Percentiles rank a stretch among this genome's conserved stretches.
phyloP scores from a whole-genome alignment of 2,797 vertebrate genomes.

The Chloroceryle inda region DNA sequence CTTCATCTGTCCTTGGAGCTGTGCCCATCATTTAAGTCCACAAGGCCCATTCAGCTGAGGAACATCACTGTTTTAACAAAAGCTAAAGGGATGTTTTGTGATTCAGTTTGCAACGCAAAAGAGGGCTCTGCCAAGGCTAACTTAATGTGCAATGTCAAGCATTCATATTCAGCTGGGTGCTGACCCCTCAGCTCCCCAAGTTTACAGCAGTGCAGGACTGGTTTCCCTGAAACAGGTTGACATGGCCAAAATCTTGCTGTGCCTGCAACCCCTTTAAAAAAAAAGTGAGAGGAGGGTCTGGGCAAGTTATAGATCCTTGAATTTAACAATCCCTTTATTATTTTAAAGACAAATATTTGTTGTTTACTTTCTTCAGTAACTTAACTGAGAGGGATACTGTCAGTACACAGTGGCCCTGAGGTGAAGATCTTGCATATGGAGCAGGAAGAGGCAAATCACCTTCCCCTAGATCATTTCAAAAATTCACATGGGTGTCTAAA shows the following conservation, averaged over 20 bases:
- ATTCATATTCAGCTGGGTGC: not conserved
- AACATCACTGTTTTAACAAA: not conserved
- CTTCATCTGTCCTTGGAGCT: not conserved
- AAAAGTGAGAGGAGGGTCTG: not conserved
- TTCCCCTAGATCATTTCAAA: not conserved
- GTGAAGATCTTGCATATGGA: not conserved
- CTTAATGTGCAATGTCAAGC: rapidly evolving
- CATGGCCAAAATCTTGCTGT: not conserved
- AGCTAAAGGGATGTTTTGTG: not conserved
- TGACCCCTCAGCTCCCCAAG: not conserved
- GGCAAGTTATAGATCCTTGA: not conserved
- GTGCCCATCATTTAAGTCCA: not conserved
- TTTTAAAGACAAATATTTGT: not conserved
- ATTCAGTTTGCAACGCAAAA: not conserved
- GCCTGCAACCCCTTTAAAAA: not conserved
- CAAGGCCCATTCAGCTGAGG: not conserved
- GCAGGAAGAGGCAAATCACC: constrained; percentile 8
- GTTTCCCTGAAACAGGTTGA: not conserved
- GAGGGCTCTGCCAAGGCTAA: not conserved
- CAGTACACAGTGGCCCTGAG: not conserved
- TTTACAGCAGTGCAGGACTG: not conserved
- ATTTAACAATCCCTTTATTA: not conserved
- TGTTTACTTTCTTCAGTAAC: not conserved
- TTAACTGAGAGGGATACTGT: not conserved
- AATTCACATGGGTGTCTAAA: not conserved